phyloP scores from a whole-genome alignment of 2,888 invertebrate genomes.

The Drosophila acutilabella region DNA sequence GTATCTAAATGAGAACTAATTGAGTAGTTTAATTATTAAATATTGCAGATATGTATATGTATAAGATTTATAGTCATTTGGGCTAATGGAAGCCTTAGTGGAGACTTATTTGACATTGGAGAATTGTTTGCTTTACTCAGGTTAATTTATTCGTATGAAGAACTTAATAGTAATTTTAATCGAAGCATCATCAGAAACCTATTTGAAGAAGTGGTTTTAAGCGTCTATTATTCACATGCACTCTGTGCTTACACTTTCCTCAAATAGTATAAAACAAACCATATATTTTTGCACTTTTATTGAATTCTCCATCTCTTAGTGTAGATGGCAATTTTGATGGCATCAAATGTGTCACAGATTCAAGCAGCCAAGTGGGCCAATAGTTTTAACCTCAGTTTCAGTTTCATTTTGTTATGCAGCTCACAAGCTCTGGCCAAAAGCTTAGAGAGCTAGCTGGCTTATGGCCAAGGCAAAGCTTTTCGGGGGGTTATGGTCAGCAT shows the following conservation, averaged over 20 bases:
- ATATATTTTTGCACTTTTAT: constrained; percentile 24
- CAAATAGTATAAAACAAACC: constrained; percentile 9
- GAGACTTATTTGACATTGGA: neutral
- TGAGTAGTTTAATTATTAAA: neutral
- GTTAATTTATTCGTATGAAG: too few species aligned
- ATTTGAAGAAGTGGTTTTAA: too few species aligned
- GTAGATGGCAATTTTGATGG: constrained; percentile 49
- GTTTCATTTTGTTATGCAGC: constrained; percentile 35
- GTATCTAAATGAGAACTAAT: neutral
- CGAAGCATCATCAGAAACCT: too few species aligned
- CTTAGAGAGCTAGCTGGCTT: constrained; percentile 37
- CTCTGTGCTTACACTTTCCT: neutral
- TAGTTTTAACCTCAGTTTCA: constrained; percentile 17
- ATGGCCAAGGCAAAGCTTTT: constrained; percentile 29
- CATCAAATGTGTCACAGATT: constrained; percentile 50
- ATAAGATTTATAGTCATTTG: neutral
- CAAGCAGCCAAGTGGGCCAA: constrained; percentile 29
- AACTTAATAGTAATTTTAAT: too few species aligned
- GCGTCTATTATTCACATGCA: neutral
- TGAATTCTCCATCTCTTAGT: constrained; percentile 38
- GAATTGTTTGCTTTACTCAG: neutral
- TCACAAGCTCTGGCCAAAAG: constrained; percentile 23
- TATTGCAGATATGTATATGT: too few species aligned
- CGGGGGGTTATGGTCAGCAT: constrained; percentile 32
- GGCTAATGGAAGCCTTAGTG: neutral